phyloP scores from a whole-genome alignment of 2,888 invertebrate species.

The Pyrrhia umbra region DNA sequence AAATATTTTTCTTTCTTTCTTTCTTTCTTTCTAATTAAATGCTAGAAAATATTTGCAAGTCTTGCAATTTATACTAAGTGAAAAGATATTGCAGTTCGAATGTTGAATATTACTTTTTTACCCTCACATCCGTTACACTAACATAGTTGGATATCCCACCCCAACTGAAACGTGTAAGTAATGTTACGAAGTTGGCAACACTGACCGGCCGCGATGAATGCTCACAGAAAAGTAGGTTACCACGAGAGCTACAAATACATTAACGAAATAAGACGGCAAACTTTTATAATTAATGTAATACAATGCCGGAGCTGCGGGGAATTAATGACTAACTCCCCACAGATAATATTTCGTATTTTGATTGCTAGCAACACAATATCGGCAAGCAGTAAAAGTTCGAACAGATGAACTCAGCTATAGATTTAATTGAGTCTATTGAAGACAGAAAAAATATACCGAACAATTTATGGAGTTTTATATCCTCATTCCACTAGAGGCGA shows the following conservation, averaged over 20 bases:
- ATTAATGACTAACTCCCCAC: constrained; percentile 65
- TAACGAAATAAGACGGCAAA: constrained; percentile 76
- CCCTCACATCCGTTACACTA: constrained; percentile 24
- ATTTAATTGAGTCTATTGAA: constrained; percentile 39
- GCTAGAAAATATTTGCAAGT: background rate
- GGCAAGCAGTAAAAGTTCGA: constrained; percentile 29
- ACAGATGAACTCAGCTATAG: constrained; percentile 40
- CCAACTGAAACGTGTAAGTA: constrained; percentile 57
- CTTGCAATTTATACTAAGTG: background rate
- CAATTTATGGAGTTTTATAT: constrained; percentile 35
- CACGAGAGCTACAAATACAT: constrained; percentile 73
- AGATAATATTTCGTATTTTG: constrained; percentile 58
- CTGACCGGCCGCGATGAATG: constrained; percentile 66
- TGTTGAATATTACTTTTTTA: constrained; percentile 30
- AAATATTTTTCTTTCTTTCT: too few relatives aligned
- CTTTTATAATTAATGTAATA: constrained; percentile 79
- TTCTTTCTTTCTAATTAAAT: too few relatives aligned
- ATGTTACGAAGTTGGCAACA: constrained; percentile 68
- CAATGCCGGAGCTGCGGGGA: constrained; percentile 66
- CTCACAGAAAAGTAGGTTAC: constrained; percentile 72
- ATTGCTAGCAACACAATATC: constrained; percentile 50
- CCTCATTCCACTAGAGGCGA: constrained; percentile 37
- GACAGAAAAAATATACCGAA: constrained; percentile 35
- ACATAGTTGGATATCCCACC: constrained; percentile 40
- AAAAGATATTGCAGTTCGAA: background rate